Base-by-base conservation (phyloP, 2,888 invertebrate species). In the Ametastegia equiseti region DNA sequence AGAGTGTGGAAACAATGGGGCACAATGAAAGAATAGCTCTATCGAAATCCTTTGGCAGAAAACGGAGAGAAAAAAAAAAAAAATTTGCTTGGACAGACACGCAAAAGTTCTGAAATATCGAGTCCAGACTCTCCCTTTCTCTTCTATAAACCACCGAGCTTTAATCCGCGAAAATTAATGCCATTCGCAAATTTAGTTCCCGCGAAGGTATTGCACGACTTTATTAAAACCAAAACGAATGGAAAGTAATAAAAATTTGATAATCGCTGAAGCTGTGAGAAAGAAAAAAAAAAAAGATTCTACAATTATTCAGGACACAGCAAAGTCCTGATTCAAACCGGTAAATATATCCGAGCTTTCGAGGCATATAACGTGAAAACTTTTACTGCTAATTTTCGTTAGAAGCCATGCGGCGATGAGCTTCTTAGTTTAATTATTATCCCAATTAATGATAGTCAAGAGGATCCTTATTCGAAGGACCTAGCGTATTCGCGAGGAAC, bases 1-100 rank as follows among this genome's bases (percentile, higher is more conserved):
- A 30, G n/a, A 78, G 30, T 45, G 78, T 1, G 9, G 23, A 45
- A 15, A 78, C 78, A 78, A 78, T 78, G 78, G 78, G 3, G n/a
- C n/a, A n/a, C n/a, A n/a, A n/a, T n/a, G n/a, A n/a, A n/a, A n/a
- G n/a, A 50, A 54, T 30, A 45, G 71, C 71, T 69, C 42, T 30
- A 47, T 47, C 47, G 47, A 54, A 57, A 57, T 19, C 27, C 60
- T 15, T 60, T 27, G n/a, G n/a, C n/a, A n/a, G n/a, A n/a, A n/a
- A n/a, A n/a, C n/a, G n/a, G n/a, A n/a, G n/a, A n/a, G 36, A 4
- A 27, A 42, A 77, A 77, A 77, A 30, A 39, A n/a, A 5, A 9
- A 15, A 33, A 15, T 30, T 7, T 30, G 36, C 27, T 36, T 23
- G n/a, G n/a, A n/a, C 19, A 15, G 23, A 13, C 60, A 54, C 9